Percentiles rank a stretch among this genome's conserved stretches.
Conservation (phyloP, 1,140 invertebrate genomes). For the Drosophila malerkotliana region DNA sequence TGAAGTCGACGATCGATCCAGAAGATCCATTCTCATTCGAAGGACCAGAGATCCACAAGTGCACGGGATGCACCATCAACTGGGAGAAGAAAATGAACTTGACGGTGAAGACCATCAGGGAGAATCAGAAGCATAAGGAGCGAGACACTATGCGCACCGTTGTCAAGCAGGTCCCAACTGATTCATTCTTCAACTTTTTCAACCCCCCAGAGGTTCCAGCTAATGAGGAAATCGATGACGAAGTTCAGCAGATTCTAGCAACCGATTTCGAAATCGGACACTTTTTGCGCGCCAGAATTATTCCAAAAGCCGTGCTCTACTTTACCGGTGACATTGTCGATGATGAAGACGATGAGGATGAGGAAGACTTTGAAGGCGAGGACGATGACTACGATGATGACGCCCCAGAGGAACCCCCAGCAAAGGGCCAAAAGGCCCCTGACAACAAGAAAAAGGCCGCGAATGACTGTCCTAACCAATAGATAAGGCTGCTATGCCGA, state of each 20-base stretch:
- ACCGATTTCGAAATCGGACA: conserved; percentile 99
- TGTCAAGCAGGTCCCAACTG: conserved; percentile 96
- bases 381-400: conserved; percentile 84
- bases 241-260: conserved; percentile 89
- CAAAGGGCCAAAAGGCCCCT: conserved; percentile 54
- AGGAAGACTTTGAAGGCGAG: conserved; percentile 75
- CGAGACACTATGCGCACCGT: conserved; percentile 95
- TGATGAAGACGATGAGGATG: conserved; percentile 90
- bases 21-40: conserved; percentile 98
- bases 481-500: conserved; percentile 42
- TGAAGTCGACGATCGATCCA: conserved; percentile 95
- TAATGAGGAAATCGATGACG: conserved; percentile 89
- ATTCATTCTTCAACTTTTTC: conserved; percentile 99
- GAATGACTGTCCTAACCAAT: conserved; percentile 81
- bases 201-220: conserved; percentile 90
- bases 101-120: conserved; percentile 97
- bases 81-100: conserved; percentile 99
- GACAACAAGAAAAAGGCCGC: conserved; percentile 72
- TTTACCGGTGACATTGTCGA: conserved; percentile 94
- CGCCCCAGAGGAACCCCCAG: conserved; percentile 42
- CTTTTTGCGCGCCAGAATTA: conserved; percentile 96
- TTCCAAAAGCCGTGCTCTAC: conserved; percentile 96
- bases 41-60: conserved; percentile 98
- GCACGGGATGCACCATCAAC: conserved; percentile 95
- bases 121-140: conserved; percentile 99